These are phyloP conservation scores for Cercopithecus hamlyni DNA, from an alignment of 2,797 vertebrate genomes.

Conservation along the genomic window DNA sequence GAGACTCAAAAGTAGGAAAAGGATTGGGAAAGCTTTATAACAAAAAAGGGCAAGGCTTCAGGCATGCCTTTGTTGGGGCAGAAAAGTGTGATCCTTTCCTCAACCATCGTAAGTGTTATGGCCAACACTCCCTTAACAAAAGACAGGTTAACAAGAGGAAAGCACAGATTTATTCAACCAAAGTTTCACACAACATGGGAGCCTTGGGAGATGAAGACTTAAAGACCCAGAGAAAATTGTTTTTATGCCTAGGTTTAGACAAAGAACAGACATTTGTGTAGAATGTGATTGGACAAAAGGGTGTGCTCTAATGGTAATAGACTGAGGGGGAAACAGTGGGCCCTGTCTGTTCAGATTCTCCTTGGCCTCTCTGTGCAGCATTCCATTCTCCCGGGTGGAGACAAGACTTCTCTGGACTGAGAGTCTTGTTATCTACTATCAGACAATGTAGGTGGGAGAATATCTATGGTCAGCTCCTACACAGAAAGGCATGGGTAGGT, in stretches of 20 bases:
- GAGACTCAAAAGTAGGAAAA: not conserved
- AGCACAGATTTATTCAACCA: not conserved
- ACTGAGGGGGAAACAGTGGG: not conserved
- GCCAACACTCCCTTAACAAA: not conserved
- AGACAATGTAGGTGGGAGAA: not conserved
- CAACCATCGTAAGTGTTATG: not conserved
- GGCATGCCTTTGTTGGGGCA: not conserved
- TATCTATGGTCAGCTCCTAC: not conserved
- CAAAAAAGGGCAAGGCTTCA: not conserved
- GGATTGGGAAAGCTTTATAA: not conserved
- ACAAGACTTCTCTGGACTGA: not conserved
- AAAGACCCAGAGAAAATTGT: not conserved
- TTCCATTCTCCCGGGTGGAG: not conserved
- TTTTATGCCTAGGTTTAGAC: not conserved
- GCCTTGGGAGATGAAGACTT: not conserved
- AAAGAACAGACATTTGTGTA: not conserved
- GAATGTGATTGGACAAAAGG: not conserved
- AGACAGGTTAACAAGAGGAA: not conserved
- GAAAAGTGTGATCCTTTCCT: not conserved
- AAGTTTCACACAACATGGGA: not conserved
- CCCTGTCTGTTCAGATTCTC: not conserved
- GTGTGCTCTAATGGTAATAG: not conserved
- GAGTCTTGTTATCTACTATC: not conserved
- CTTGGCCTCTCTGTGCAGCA: not conserved
- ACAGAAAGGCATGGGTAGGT: not conserved